Evolutionary conservation across 1,140 invertebrate species (phyloP).

Genomic region (Melanaphis sacchari): DNA sequence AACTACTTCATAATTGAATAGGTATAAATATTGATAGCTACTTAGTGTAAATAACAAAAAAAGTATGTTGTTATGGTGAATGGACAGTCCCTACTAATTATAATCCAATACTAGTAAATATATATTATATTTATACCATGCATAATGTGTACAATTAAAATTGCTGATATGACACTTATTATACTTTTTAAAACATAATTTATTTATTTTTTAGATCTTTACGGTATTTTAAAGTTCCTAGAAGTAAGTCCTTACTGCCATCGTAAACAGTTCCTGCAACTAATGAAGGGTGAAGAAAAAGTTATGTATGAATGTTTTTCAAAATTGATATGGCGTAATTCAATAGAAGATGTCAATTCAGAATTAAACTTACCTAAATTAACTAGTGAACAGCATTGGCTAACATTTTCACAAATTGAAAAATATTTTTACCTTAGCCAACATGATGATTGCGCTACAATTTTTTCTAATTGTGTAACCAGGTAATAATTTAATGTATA

Average conservation of each 20-base stretch:
- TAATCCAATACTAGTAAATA: too few species aligned
- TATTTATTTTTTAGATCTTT: conserved; percentile 69
- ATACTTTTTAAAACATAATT: too few species aligned
- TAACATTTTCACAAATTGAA: conserved; percentile 67
- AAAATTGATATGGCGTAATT: conserved; percentile 73
- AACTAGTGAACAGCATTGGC: conserved; percentile 64
- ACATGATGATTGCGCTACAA: conserved; percentile 63
- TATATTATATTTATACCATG: too few species aligned
- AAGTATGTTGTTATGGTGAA: too few species aligned
- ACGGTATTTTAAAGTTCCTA: conserved; percentile 75
- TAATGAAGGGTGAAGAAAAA: conserved; percentile 63
- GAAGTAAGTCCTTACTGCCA: conserved; percentile 68
- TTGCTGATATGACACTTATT: too few species aligned
- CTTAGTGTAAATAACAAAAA: too few species aligned
- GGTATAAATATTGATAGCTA: too few species aligned
- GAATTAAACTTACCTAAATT: conserved; percentile 67
- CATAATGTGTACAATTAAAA: too few species aligned
- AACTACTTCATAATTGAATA: too few species aligned
- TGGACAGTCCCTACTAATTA: too few species aligned
- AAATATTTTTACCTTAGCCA: conserved; percentile 67
- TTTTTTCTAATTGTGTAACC: conserved; percentile 61
- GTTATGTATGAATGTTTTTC: conserved; percentile 49
- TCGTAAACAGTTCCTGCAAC: conserved; percentile 14
- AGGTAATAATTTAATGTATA: conserved; percentile 58
- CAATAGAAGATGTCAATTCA: conserved; percentile 71